Evolutionary conservation across 2,113 vertebrate genomes (phyloP).

Genomic region (Glareola pratincola): DNA sequence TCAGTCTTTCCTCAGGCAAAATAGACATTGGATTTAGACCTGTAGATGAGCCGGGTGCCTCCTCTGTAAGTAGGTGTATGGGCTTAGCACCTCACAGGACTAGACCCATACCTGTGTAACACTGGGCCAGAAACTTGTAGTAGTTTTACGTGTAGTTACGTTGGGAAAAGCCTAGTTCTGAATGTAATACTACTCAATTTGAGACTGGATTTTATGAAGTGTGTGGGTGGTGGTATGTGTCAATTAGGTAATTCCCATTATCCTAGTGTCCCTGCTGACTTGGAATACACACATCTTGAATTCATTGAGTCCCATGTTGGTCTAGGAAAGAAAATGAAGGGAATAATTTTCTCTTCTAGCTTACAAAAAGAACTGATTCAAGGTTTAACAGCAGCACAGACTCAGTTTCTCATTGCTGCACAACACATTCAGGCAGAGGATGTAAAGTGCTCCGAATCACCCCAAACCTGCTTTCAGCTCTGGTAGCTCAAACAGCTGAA

Average conservation of each 20-base stretch:
- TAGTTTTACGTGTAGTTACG: background rate
- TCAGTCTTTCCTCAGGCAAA: background rate
- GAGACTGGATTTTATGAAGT: conserved; percentile 8
- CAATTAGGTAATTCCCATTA: conserved; percentile 38
- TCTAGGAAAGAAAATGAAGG: background rate
- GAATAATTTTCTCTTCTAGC: background rate
- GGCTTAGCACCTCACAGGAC: background rate
- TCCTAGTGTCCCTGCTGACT: background rate
- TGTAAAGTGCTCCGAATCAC: background rate
- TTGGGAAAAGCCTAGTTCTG: background rate
- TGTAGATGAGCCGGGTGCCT: background rate
- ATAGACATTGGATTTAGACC: background rate
- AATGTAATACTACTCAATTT: background rate
- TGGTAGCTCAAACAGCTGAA: background rate
- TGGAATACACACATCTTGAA: conserved; percentile 16
- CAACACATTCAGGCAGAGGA: background rate
- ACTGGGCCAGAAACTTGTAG: background rate
- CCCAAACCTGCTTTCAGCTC: background rate
- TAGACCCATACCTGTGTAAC: background rate
- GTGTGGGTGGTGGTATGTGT: background rate
- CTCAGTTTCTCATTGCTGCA: background rate
- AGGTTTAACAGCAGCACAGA: background rate
- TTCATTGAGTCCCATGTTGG: background rate
- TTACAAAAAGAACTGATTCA: background rate
- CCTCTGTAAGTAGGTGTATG: background rate